Evolutionary conservation across 2,797 vertebrate species (phyloP), one percentile per base, ranked within the genome.

Genomic region (Hippocampus kuda): DNA sequence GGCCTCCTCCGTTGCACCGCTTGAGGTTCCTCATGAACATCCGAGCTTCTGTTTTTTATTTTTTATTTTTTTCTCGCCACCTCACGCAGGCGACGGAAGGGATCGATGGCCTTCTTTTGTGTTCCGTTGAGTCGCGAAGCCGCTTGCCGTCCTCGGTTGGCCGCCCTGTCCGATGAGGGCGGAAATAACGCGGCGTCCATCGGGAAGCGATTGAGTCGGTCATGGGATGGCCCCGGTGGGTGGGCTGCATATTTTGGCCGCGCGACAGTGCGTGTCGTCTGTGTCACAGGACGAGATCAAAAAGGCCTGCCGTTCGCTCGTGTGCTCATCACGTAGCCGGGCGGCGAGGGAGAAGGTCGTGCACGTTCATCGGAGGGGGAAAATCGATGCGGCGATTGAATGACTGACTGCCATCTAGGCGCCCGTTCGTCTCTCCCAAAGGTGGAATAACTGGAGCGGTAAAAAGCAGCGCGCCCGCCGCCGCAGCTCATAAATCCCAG

Each of bases 341-440:
- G 62, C 38, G 5, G 51, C 61, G 22, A 66, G 44, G 9, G 46
- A 46, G 38, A 67, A 68, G 65, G 66, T 65, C 9, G 65, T 16
- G 62, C 34, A 73, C 76, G 69, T 80, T 56, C 70, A 72, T 74
- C 70, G 70, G 11, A 65, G 69, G 20, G 59, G 20, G 61, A 1
- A 72, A 76, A 85, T 86, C 84, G 69, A 79, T 86, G 75, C 61
- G 34, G 70, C 76, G 80, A 86, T 83, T 80, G 80, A 85, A 76
- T 73, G 82, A 79, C 68, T 72, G 76, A 48, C 69, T 74, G 79
- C 72, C 83, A 75, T 79, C 77, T 66, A 68, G 44, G 6, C 44
- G 12, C 44, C 15, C 13, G 34, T 41, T 74, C 56, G 59, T 38
- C 74, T 66, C 65, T 54, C 78, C 68, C 81, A 66, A 72, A 81